A percentile compares a stretch with the other conserved stretches of the same genome.
Evolutionary conservation across 2,888 invertebrate species (phyloP).

Genomic region (Resseliella maxima): DNA sequence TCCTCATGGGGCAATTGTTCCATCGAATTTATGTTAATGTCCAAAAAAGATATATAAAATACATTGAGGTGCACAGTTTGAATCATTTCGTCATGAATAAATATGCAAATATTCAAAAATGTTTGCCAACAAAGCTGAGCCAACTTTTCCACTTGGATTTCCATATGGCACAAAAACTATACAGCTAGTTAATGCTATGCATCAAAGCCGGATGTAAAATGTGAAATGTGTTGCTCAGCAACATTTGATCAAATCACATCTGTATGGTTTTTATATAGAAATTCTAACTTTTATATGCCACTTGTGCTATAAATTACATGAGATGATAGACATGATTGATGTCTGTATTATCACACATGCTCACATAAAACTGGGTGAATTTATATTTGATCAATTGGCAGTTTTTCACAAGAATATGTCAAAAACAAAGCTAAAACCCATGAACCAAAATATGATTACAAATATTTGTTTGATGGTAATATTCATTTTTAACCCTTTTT

Average conservation of each 20-base stretch:
- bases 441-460: not conserved
- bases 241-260: not conserved
- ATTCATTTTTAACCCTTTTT: too few relatives aligned
- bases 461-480: constrained; percentile 22
- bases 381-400: constrained; percentile 2
- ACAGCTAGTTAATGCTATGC: not conserved
- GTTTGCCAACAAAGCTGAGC: not conserved
- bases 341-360: not conserved
- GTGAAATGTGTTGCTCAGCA: not conserved
- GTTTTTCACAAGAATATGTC: not conserved
- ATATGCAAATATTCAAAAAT: not conserved
- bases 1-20: not conserved
- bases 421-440: not conserved
- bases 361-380: not conserved
- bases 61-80: not conserved
- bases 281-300: not conserved
- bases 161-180: not conserved
- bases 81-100: not conserved
- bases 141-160: not conserved
- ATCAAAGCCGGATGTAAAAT: not conserved
- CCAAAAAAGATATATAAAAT: not conserved
- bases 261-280: not conserved
- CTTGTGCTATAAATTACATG: not conserved
- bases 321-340: constrained; percentile 18
- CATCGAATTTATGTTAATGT: not conserved